Evolutionary conservation across 1,140 invertebrate genomes (phyloP).

Genomic region (Choristoneura fumiferana): DNA sequence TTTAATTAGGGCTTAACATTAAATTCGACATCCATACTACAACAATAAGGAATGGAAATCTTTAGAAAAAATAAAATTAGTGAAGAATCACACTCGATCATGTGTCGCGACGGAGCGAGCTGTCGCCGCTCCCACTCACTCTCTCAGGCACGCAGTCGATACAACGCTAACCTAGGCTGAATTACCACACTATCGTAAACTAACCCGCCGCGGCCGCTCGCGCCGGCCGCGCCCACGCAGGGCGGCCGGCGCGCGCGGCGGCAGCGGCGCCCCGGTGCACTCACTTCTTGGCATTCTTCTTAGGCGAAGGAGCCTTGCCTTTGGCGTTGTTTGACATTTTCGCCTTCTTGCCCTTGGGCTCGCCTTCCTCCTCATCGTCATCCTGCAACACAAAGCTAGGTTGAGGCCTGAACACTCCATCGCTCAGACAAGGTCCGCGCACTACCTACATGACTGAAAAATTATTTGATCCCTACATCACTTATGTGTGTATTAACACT

Average conservation of each 20-base stretch:
- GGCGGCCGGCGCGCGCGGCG: constrained; percentile 23
- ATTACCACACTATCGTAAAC: constrained; percentile 70
- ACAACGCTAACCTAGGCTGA: constrained; percentile 66
- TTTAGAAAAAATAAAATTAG: constrained; percentile 53
- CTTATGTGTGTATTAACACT: too few species aligned
- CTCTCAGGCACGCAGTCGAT: constrained; percentile 51
- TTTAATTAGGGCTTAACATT: constrained; percentile 56
- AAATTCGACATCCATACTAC: constrained; percentile 68
- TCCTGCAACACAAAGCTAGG: constrained; percentile 57
- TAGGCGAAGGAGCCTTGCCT: constrained; percentile 76
- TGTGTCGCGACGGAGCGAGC: constrained; percentile 32
- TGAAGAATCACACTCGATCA: constrained; percentile 51
- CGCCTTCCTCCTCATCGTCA: constrained; percentile 82
- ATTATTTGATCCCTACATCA: too few species aligned
- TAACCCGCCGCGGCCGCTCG: constrained; percentile 35
- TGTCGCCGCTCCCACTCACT: constrained; percentile 38
- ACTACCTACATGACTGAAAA: too few species aligned
- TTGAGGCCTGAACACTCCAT: too few species aligned
- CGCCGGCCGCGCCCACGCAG: constrained; percentile 28
- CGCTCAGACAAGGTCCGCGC: too few species aligned
- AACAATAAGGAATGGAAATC: constrained; percentile 74
- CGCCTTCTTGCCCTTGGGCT: constrained; percentile 82
- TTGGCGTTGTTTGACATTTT: constrained; percentile 83
- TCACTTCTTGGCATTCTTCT: constrained; percentile 79
- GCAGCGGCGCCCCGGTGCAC: constrained; percentile 30